Evolutionary conservation across 2,888 invertebrate species (phyloP).

Genomic region (Apodemia duryi): DNA sequence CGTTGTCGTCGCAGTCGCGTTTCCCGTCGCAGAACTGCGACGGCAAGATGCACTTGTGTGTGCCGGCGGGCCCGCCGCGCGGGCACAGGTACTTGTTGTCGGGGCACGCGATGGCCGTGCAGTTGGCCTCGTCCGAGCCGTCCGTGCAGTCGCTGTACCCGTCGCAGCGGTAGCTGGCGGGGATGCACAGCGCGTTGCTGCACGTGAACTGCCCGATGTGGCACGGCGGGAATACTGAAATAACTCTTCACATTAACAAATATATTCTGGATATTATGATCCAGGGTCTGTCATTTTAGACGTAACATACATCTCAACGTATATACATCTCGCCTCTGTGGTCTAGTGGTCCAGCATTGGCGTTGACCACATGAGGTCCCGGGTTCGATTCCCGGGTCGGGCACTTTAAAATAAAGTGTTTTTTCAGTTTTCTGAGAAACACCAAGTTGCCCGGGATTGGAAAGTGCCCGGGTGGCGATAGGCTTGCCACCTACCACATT

Average conservation of each 20-base stretch:
- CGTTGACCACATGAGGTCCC: too few relatives aligned
- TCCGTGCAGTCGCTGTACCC: slow-evolving; percentile 95
- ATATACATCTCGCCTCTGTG: too few relatives aligned
- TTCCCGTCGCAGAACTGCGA: slow-evolving; percentile 94
- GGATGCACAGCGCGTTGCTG: slow-evolving; percentile 95
- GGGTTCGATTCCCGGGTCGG: too few relatives aligned
- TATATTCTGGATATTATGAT: too few relatives aligned
- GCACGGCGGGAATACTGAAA: slow-evolving; percentile 91
- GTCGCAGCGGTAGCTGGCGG: slow-evolving; percentile 90
- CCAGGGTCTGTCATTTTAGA: too few relatives aligned
- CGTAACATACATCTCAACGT: too few relatives aligned
- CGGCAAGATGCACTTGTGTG: slow-evolving; percentile 92
- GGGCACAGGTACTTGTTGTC: slow-evolving; percentile 95
- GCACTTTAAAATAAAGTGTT: too few relatives aligned
- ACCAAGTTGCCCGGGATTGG: too few relatives aligned
- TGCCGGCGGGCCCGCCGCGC: slow-evolving; percentile 82
- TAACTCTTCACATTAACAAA: slow-evolving; percentile 21
- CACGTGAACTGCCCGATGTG: slow-evolving; percentile 95
- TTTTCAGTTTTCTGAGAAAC: too few relatives aligned
- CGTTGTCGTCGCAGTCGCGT: slow-evolving; percentile 93
- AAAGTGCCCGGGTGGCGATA: too few relatives aligned
- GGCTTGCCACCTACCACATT: too few relatives aligned
- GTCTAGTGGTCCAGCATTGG: too few relatives aligned
- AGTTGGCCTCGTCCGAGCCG: slow-evolving; percentile 93
- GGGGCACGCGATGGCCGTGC: slow-evolving; percentile 91